A percentile compares a stretch with the other conserved stretches of the same genome.
Evolutionary conservation across 2,888 invertebrate species (phyloP).

Genomic region (Protonemura montana): DNA sequence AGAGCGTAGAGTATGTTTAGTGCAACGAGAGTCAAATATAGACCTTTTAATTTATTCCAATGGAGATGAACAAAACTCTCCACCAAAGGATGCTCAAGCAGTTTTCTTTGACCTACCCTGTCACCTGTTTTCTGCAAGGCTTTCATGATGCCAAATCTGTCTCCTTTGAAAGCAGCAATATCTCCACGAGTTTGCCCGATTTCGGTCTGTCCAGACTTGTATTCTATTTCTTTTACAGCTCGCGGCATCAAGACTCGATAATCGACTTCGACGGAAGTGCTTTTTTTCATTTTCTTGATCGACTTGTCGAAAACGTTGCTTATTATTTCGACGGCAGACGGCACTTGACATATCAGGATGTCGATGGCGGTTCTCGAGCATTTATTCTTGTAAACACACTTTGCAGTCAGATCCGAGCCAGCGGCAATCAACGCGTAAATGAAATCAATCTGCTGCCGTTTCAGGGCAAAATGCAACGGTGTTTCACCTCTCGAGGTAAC

Average conservation of each 20-base stretch:
- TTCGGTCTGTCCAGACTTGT: too few relatives aligned
- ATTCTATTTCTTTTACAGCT: neutral
- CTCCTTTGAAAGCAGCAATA: too few relatives aligned
- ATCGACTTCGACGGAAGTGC: neutral
- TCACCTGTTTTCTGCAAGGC: constrained; percentile 1
- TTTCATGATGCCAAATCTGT: neutral
- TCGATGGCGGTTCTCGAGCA: neutral
- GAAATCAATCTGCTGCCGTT: too few relatives aligned
- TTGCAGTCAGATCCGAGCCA: constrained; percentile 1
- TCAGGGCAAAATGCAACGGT: too few relatives aligned
- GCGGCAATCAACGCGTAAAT: too few relatives aligned
- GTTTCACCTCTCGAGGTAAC: too few relatives aligned
- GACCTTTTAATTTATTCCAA: neutral
- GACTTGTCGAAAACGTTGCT: constrained; percentile 7
- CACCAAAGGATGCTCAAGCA: constrained; percentile 13
- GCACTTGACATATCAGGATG: constrained; percentile 15
- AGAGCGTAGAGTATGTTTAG: neutral
- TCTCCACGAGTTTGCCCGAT: too few relatives aligned
- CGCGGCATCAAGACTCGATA: neutral
- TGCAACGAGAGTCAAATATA: neutral
- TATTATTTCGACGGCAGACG: neutral
- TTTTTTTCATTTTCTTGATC: neutral
- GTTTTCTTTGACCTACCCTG: neutral
- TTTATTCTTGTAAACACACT: neutral
- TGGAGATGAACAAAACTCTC: constrained; percentile 7